phyloP scores from a whole-genome alignment of 2,888 invertebrate species.

The Coelinius sp. region DNA sequence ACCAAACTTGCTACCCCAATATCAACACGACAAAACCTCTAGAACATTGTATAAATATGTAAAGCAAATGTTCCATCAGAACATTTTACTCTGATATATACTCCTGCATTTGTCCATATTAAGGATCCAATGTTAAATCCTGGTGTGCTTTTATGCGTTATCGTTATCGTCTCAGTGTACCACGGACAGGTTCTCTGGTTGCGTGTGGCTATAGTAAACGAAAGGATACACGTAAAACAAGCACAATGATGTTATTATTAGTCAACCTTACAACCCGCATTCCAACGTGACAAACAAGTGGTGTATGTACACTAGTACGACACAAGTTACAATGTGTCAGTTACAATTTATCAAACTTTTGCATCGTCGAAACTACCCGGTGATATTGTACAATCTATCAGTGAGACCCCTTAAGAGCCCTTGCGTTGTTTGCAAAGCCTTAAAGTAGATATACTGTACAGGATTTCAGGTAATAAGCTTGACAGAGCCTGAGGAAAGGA shows the following conservation, averaged over 20 bases:
- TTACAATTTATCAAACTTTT: slow-evolving; percentile 25
- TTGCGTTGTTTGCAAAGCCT: neutral
- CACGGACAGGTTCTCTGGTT: slow-evolving; percentile 22
- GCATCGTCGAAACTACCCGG: slow-evolving; percentile 17
- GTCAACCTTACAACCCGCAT: slow-evolving; percentile 15
- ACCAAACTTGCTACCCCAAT: slow-evolving; percentile 41
- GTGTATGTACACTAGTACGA: slow-evolving; percentile 13
- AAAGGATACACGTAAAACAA: slow-evolving; percentile 24
- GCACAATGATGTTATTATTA: slow-evolving; percentile 21
- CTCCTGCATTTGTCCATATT: slow-evolving; percentile 68
- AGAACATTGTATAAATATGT: slow-evolving; percentile 66
- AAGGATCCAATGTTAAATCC: slow-evolving; percentile 52
- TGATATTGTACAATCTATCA: neutral
- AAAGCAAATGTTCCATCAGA: slow-evolving; percentile 58
- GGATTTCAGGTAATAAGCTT: neutral
- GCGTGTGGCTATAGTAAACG: slow-evolving; percentile 17
- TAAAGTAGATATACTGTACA: neutral
- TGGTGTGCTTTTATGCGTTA: slow-evolving; percentile 45
- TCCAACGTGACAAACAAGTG: slow-evolving; percentile 22
- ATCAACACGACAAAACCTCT: slow-evolving; percentile 34
- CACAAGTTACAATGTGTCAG: slow-evolving; percentile 17
- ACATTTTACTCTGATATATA: slow-evolving; percentile 62
- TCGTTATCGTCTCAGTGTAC: slow-evolving; percentile 29
- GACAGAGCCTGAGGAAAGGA: neutral
- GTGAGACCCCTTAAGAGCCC: neutral